These are phyloP conservation scores for Dynastes maya DNA, from an alignment of 2,888 invertebrate species.

Conservation along the genomic window DNA sequence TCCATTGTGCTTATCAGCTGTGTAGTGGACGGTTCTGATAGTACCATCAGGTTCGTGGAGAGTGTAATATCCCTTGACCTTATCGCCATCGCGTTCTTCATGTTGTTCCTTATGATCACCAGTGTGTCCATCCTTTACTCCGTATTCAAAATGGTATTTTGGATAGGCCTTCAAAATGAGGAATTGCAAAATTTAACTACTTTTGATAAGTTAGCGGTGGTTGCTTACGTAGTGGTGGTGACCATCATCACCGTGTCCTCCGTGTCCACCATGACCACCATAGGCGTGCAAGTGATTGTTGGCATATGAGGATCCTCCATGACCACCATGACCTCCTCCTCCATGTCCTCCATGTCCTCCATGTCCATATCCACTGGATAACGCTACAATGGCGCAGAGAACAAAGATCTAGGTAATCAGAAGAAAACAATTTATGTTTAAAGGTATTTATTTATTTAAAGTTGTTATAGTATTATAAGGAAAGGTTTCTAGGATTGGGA, in stretches of 20 bases:
- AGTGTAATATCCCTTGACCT: conserved; percentile 66
- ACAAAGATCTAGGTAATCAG: conserved; percentile 30
- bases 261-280: conserved; percentile 45
- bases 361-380: conserved; percentile 48
- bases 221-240: conserved; percentile 53
- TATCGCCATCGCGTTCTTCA: conserved; percentile 66
- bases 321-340: conserved; percentile 46
- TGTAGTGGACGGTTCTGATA: conserved; percentile 66
- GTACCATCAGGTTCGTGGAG: conserved; percentile 68
- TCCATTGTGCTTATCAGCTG: conserved; percentile 62
- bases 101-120: conserved; percentile 66
- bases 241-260: conserved; percentile 36
- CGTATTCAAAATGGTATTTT: conserved; percentile 66
- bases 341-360: conserved; percentile 48
- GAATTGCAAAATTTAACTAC: background rate
- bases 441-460: background rate
- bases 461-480: too few relatives aligned
- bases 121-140: conserved; percentile 67
- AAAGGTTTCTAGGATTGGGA: too few relatives aligned
- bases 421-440: background rate
- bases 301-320: conserved; percentile 45
- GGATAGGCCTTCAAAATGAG: conserved; percentile 51
- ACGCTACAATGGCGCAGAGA: conserved; percentile 49
- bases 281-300: conserved; percentile 42
- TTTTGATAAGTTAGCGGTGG: background rate